Evolutionary conservation across 1,140 invertebrate species (phyloP).

Genomic region (Drosophila kurseongensis): DNA sequence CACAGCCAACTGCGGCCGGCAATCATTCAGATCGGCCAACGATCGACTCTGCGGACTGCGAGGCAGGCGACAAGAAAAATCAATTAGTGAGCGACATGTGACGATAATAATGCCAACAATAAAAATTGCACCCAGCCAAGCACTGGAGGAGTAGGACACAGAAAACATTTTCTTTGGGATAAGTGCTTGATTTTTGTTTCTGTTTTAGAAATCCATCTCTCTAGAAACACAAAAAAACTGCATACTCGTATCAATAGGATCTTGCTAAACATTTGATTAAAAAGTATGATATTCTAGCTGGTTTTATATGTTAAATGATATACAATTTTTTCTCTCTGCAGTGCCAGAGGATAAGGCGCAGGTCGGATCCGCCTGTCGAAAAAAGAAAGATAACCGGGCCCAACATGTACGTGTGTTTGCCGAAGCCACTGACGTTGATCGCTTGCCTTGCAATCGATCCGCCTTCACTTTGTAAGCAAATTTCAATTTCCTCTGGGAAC

Average conservation of each 20-base stretch:
- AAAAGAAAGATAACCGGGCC: slow-evolving; percentile 29
- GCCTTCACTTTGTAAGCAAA: slow-evolving; percentile 61
- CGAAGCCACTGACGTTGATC: slow-evolving; percentile 59
- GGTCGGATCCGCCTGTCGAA: slow-evolving; percentile 19
- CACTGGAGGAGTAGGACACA: slow-evolving; percentile 9
- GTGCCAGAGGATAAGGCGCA: slow-evolving; percentile 8
- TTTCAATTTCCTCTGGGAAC: slow-evolving; percentile 69
- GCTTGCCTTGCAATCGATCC: slow-evolving; percentile 62
- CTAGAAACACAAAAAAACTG: no score
- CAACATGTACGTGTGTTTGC: slow-evolving; percentile 28
- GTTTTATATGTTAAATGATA: no score
- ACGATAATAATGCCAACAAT: slow-evolving; percentile 84
- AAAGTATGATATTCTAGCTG: no score
- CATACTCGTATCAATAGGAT: no score
- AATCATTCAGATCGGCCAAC: slow-evolving; percentile 71
- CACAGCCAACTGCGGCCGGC: slow-evolving; percentile 48
- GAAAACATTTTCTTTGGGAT: not conserved
- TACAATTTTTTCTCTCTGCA: not conserved
- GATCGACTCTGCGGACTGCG: slow-evolving; percentile 49
- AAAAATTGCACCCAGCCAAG: slow-evolving; percentile 64
- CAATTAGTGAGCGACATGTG: slow-evolving; percentile 84
- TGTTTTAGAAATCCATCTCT: no score
- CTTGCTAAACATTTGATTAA: no score
- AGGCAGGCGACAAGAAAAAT: slow-evolving; percentile 84
- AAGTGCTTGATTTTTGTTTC: no score